These are phyloP conservation scores for Lomographa bimaculata DNA, from an alignment of 2,888 invertebrate genomes.

Conservation along the genomic window DNA sequence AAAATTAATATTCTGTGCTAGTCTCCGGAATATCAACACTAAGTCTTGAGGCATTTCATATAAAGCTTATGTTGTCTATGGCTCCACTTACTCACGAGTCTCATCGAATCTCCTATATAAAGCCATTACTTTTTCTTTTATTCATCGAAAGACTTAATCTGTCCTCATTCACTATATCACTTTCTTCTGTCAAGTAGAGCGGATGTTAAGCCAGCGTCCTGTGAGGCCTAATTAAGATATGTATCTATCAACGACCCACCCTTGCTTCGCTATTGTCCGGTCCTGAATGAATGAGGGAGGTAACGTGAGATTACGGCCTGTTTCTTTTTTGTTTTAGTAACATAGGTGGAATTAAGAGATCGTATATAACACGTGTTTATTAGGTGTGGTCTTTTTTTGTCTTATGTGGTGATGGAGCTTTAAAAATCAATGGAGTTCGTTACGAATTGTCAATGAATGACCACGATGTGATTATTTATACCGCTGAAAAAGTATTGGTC, in stretches of 20 bases:
- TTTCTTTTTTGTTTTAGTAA: conserved; percentile 17
- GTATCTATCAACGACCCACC: conserved; percentile 77
- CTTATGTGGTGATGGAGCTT: conserved; percentile 1
- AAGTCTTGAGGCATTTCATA: no score
- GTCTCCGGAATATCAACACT: no score
- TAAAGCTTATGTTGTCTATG: no score
- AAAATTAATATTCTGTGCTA: no score
- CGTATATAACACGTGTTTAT: conserved; percentile 19
- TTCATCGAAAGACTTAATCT: conserved; percentile 7
- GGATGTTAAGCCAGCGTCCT: conserved; percentile 62
- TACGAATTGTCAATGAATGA: no score
- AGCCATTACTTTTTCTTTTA: no score
- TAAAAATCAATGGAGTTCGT: conserved; percentile 24
- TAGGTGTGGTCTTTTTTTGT: conserved; percentile 10
- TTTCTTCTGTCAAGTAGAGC: conserved; percentile 36
- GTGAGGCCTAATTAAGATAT: conserved; percentile 84
- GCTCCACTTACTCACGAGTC: no score
- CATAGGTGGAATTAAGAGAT: conserved; percentile 16
- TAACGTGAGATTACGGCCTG: conserved; percentile 17
- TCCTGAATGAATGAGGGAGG: conserved; percentile 26
- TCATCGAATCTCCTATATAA: no score
- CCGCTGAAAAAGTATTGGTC: no score
- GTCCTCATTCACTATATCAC: conserved; percentile 18
- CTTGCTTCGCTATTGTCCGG: conserved; percentile 69
- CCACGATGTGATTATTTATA: no score